phyloP scores from a whole-genome alignment of 2,113 vertebrate species.

The Hippolais icterina region DNA sequence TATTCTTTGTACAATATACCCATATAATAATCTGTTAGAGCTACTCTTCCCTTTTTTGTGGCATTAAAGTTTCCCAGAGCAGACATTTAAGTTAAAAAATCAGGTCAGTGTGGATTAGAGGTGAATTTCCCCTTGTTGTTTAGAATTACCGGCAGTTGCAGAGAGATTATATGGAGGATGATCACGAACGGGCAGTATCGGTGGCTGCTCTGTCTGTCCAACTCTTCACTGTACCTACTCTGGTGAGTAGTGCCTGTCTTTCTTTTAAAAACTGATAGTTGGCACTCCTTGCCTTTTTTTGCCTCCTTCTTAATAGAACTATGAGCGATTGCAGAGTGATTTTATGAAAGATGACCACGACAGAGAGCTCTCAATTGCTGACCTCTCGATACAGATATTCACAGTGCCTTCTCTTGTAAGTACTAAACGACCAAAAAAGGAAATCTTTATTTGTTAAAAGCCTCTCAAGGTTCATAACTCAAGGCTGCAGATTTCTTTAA shows the following conservation, averaged over 20 bases:
- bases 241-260: slow-evolving; percentile 90
- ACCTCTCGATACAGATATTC: slow-evolving; percentile 98
- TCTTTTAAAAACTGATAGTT: slow-evolving; percentile 79
- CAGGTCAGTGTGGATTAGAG: slow-evolving; percentile 83
- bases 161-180: slow-evolving; percentile 99
- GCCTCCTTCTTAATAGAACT: slow-evolving; percentile 89
- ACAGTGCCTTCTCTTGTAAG: slow-evolving; percentile 98
- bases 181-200: slow-evolving; percentile 97
- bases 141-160: slow-evolving; percentile 99
- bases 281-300: slow-evolving; percentile 84
- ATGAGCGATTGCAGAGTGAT: slow-evolving; percentile 96
- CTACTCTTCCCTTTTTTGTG: background rate
- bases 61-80: slow-evolving; percentile 53
- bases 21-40: background rate
- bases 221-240: slow-evolving; percentile 97
- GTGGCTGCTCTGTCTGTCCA: slow-evolving; percentile 98
- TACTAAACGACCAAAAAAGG: slow-evolving; percentile 73
- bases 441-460: slow-evolving; percentile 63
- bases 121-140: slow-evolving; percentile 91
- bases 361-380: slow-evolving; percentile 95
- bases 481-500: slow-evolving; percentile 29
- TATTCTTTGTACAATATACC: background rate
- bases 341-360: slow-evolving; percentile 97
- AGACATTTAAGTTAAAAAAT: slow-evolving; percentile 66
- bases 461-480: slow-evolving; percentile 16